These are phyloP conservation scores for Dendronephthya gigantea DNA, from an alignment of 64 coral and sea anemone genomes.

Conservation along the genomic window DNA sequence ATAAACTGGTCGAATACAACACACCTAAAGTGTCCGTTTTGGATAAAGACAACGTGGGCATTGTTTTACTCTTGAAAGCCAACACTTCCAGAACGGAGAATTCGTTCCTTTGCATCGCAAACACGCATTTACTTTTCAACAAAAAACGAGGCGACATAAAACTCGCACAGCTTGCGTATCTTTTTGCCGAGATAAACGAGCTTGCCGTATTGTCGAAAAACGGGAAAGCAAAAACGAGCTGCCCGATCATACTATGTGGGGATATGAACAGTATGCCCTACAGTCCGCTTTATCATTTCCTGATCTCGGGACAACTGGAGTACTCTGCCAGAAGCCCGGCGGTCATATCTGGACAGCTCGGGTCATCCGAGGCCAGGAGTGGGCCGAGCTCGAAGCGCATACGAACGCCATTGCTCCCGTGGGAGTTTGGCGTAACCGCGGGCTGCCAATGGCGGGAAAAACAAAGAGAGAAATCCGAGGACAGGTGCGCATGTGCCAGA, in stretches of 20 bases:
- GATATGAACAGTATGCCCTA: conserved; percentile 3
- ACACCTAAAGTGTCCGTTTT: background rate
- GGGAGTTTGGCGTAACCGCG: background rate
- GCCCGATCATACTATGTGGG: background rate
- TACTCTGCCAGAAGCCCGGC: background rate
- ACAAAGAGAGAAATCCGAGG: background rate
- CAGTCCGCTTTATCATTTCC: background rate
- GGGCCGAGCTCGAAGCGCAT: background rate
- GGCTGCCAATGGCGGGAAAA: background rate
- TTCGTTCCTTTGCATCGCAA: background rate
- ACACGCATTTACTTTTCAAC: conserved; percentile 1
- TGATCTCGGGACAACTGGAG: background rate
- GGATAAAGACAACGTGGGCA: conserved; percentile 6
- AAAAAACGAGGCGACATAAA: conserved; percentile 2
- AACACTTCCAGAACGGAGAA: background rate
- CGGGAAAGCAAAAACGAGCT: background rate
- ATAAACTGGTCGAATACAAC: background rate
- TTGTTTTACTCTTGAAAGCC: background rate
- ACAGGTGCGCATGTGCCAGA: background rate
- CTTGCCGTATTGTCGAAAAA: background rate
- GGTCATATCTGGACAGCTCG: background rate
- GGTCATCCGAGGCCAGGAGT: background rate
- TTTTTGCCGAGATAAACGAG: background rate
- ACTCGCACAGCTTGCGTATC: conserved; percentile 6
- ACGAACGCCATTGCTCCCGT: background rate